Evolutionary conservation across 2,888 invertebrate genomes (phyloP).

Genomic region (Mythimna impura): DNA sequence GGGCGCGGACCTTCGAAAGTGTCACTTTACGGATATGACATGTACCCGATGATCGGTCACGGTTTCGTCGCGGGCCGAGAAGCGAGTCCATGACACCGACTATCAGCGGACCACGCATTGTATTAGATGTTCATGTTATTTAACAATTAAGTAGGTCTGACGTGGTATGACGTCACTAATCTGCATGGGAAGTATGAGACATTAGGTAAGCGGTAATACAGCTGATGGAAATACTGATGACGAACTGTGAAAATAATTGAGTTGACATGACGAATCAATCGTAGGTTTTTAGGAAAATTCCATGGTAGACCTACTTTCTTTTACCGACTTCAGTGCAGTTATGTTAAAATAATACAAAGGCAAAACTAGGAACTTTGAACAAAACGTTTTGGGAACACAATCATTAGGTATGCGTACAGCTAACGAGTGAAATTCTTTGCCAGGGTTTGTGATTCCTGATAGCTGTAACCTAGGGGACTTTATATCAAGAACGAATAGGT

Average conservation of each 20-base stretch:
- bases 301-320: not conserved
- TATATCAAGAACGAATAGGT: no score
- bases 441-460: no score
- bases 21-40: slow-evolving; percentile 31
- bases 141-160: slow-evolving; percentile 7
- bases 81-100: slow-evolving; percentile 29
- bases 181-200: slow-evolving; percentile 30
- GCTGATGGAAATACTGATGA: not conserved
- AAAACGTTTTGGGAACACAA: no score
- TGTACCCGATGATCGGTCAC: slow-evolving; percentile 48
- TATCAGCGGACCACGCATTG: slow-evolving; percentile 6
- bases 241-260: not conserved
- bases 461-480: no score
- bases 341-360: no score
- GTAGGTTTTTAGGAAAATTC: not conserved
- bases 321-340: no score
- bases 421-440: no score
- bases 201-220: slow-evolving; percentile 5
- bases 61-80: slow-evolving; percentile 10
- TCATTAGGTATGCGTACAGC: no score
- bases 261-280: slow-evolving; percentile 12
- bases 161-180: slow-evolving; percentile 10
- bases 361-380: no score
- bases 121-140: slow-evolving; percentile 10
- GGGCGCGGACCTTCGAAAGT: slow-evolving; percentile 31